phyloP scores from a whole-genome alignment of 2,113 vertebrate genomes.

The Notothenia coriiceps region DNA sequence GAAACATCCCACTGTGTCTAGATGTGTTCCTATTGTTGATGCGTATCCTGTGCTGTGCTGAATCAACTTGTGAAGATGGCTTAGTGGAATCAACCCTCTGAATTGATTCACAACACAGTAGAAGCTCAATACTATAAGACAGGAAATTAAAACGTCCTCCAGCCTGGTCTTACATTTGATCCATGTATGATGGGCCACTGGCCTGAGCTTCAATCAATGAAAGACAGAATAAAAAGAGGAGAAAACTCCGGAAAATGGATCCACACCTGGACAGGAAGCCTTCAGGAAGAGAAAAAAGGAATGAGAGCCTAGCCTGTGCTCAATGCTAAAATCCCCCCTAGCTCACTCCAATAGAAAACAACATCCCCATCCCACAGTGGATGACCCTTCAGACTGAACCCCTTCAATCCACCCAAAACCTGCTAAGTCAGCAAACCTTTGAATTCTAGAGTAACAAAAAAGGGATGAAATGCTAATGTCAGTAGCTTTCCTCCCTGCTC shows the following conservation, averaged over 20 bases:
- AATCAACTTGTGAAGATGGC: conserved; percentile 18
- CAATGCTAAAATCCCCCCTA: conserved; percentile 38
- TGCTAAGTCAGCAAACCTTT: conserved; percentile 77
- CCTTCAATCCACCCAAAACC: conserved; percentile 63
- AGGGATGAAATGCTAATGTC: conserved; percentile 64
- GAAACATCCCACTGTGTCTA: background rate
- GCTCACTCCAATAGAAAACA: conserved; percentile 50
- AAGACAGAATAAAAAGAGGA: conserved; percentile 18
- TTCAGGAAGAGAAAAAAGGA: conserved; percentile 24
- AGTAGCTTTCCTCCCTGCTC: conserved; percentile 15
- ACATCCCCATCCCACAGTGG: conserved; percentile 47
- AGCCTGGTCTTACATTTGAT: conserved; percentile 58
- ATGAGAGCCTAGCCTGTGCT: conserved; percentile 21
- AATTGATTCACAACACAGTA: conserved; percentile 52
- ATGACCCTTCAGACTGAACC: conserved; percentile 58
- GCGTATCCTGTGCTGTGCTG: background rate
- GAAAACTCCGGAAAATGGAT: conserved; percentile 41
- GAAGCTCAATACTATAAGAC: conserved; percentile 40
- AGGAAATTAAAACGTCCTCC: conserved; percentile 62
- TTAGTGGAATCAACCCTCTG: conserved; percentile 48
- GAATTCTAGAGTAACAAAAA: conserved; percentile 57
- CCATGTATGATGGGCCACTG: conserved; percentile 57
- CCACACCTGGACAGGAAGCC: conserved; percentile 42
- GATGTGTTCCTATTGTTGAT: background rate
- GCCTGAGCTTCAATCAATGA: conserved; percentile 58